phyloP scores from a whole-genome alignment of 2,888 invertebrate genomes.

The Fragum sueziense region DNA sequence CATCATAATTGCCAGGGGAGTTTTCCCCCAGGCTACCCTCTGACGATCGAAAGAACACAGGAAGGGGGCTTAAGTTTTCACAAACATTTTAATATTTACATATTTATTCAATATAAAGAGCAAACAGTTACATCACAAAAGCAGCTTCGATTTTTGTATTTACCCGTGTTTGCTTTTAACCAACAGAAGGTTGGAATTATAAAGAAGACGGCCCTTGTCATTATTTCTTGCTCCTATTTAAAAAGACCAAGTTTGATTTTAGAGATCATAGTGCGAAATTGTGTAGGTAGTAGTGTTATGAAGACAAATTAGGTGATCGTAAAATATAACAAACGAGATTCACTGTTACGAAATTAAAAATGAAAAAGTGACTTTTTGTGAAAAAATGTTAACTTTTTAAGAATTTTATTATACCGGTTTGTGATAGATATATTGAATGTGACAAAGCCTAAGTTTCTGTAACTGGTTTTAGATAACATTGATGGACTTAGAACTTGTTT shows the following conservation, averaged over 20 bases:
- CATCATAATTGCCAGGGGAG: background rate
- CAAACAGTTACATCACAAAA: constrained; percentile 67
- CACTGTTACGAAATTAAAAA: too few relatives aligned
- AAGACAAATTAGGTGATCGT: background rate
- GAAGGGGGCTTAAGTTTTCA: constrained; percentile 63
- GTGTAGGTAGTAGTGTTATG: background rate
- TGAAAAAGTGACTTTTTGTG: too few relatives aligned
- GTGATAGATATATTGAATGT: background rate
- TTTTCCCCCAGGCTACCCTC: constrained; percentile 9
- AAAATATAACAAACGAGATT: too few relatives aligned
- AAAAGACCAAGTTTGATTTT: constrained; percentile 12
- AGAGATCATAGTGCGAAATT: background rate
- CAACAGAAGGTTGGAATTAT: constrained; percentile 23
- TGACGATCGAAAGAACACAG: constrained; percentile 29
- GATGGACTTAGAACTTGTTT: constrained; percentile 38
- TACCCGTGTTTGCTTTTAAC: constrained; percentile 52
- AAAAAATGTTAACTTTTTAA: background rate
- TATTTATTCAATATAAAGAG: constrained; percentile 66
- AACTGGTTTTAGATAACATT: too few relatives aligned
- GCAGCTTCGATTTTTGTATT: constrained; percentile 53
- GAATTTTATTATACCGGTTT: constrained; percentile 31
- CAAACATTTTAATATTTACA: constrained; percentile 66
- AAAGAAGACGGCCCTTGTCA: background rate
- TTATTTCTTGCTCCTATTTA: background rate
- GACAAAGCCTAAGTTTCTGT: too few relatives aligned